Evolutionary conservation across 2,113 vertebrate species (phyloP).

Genomic region (Tetrao urogallus): DNA sequence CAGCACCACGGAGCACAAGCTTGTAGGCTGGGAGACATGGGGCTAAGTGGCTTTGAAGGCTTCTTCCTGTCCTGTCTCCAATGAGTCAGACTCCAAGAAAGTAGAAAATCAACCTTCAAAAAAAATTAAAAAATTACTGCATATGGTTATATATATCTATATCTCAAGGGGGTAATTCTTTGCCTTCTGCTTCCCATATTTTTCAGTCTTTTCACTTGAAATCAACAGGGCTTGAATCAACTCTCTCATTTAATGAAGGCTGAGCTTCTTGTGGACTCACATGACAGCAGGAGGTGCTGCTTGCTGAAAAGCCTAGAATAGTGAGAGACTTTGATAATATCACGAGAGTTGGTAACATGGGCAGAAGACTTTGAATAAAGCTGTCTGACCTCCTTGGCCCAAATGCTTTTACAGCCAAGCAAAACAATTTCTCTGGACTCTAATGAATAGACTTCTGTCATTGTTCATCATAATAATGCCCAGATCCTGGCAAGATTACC

Average conservation of each 20-base stretch:
- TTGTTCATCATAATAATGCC: constrained; percentile 72
- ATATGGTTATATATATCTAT: background rate
- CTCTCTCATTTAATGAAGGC: constrained; percentile 57
- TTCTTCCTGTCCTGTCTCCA: background rate
- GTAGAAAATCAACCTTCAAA: background rate
- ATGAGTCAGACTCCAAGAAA: background rate
- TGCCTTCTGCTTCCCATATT: constrained; percentile 47
- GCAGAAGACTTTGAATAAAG: constrained; percentile 68
- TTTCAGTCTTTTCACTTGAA: constrained; percentile 58
- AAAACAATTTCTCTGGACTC: constrained; percentile 71
- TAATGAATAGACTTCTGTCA: constrained; percentile 72
- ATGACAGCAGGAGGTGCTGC: constrained; percentile 70
- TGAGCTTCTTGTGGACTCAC: constrained; percentile 61
- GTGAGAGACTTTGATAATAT: constrained; percentile 67
- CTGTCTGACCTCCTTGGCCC: constrained; percentile 68
- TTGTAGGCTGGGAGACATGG: background rate
- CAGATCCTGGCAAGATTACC: constrained; percentile 62
- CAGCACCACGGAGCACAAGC: background rate
- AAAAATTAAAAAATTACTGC: background rate
- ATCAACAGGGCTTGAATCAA: constrained; percentile 65
- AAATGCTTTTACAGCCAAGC: constrained; percentile 65
- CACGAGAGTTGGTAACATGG: constrained; percentile 67
- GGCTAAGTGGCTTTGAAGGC: background rate
- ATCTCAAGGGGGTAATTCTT: constrained; percentile 35
- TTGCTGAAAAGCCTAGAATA: constrained; percentile 60